A percentile compares a stretch with the other conserved stretches of the same genome.
phyloP scores from a whole-genome alignment of 2,113 vertebrate species.

The Sinocyclocheilus grahami region DNA sequence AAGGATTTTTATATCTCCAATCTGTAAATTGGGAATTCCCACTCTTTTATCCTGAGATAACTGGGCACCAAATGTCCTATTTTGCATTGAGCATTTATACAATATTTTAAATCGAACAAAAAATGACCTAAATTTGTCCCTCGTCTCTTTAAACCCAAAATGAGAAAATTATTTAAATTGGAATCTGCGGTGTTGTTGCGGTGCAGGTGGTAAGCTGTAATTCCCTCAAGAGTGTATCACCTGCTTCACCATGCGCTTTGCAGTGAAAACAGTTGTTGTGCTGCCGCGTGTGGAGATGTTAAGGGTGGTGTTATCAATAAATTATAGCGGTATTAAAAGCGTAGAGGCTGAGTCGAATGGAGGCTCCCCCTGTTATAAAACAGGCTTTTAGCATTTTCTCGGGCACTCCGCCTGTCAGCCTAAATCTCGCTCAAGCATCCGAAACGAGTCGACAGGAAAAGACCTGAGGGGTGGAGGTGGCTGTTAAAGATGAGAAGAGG shows the following conservation, averaged over 20 bases:
- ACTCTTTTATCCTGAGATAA: background rate
- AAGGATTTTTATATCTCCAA: no score
- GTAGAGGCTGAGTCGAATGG: constrained; percentile 52
- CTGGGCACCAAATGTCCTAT: background rate
- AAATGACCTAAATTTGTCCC: no score
- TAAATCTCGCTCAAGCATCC: constrained; percentile 66
- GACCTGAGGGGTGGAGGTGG: constrained; percentile 28
- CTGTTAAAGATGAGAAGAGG: background rate
- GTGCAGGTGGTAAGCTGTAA: background rate
- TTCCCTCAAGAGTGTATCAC: background rate
- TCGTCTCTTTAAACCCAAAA: background rate
- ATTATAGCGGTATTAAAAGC: constrained; percentile 67
- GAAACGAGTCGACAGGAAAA: constrained; percentile 3
- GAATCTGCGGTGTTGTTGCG: background rate
- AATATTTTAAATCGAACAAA: background rate
- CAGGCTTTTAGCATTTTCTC: constrained; percentile 65
- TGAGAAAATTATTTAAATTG: background rate
- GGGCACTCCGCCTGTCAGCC: constrained; percentile 69
- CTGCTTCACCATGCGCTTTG: background rate
- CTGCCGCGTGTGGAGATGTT: constrained; percentile 15
- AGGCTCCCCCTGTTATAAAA: constrained; percentile 54
- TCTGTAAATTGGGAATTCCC: background rate
- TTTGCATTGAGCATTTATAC: background rate
- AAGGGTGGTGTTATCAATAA: constrained; percentile 66
- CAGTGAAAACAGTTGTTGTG: background rate